These are phyloP conservation scores for Onchidella celtica DNA, from an alignment of 2,888 invertebrate genomes.

Conservation along the genomic window DNA sequence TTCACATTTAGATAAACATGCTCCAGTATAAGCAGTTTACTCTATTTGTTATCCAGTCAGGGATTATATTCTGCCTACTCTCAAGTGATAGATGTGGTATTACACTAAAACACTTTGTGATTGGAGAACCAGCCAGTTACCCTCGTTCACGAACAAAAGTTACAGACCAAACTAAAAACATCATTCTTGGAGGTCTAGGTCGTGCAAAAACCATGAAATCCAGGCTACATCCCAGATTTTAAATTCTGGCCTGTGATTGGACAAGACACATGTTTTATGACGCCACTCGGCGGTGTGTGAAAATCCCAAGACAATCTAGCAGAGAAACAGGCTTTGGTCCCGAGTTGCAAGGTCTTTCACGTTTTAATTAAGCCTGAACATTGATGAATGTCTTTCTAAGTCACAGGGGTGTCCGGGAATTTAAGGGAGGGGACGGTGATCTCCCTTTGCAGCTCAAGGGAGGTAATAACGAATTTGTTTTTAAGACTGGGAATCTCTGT, in stretches of 20 bases:
- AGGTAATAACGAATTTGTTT: no score
- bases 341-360: background rate
- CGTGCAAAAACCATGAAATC: background rate
- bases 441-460: background rate
- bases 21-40: no score
- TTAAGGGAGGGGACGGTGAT: background rate
- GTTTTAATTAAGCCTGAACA: background rate
- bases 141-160: no score
- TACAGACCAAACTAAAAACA: no score
- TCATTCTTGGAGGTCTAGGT: background rate
- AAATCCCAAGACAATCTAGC: background rate
- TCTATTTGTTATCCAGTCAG: no score
- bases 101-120: no score
- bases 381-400: background rate
- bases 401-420: background rate
- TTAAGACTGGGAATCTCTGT: no score
- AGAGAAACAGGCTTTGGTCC: background rate
- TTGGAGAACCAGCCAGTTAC: no score
- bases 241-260: background rate
- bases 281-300: background rate
- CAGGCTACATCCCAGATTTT: background rate
- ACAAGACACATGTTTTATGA: slow-evolving; percentile 9
- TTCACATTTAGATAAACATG: no score
- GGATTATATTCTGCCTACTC: no score
- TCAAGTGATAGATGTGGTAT: no score